Evolutionary conservation across 2,797 vertebrate genomes (phyloP).

Genomic region (Loriculus beryllinus): DNA sequence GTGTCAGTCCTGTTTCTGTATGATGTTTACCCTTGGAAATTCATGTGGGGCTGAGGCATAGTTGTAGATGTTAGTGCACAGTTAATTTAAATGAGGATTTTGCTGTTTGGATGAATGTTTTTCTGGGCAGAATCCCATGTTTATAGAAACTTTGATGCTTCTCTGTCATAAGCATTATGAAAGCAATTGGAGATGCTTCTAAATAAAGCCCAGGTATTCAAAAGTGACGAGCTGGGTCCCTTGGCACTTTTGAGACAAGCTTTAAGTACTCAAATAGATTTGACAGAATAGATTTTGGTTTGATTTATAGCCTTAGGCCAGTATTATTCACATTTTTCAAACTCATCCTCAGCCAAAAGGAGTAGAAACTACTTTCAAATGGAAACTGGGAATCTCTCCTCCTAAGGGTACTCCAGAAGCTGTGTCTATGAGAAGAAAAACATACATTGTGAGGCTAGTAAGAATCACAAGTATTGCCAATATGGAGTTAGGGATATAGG

Average conservation of each 20-base stretch:
- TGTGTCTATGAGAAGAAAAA: neutral
- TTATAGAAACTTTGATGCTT: neutral
- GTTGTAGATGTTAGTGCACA: neutral
- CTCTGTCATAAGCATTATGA: neutral
- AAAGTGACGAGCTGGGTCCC: neutral
- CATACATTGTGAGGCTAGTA: neutral
- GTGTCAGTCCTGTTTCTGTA: neutral
- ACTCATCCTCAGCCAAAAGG: neutral
- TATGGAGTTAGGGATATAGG: neutral
- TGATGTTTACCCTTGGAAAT: neutral
- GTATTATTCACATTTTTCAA: neutral
- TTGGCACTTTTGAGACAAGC: neutral
- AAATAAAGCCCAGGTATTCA: neutral
- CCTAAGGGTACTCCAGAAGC: neutral
- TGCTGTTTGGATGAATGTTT: neutral
- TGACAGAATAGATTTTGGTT: neutral
- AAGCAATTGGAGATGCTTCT: neutral
- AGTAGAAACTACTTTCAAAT: neutral
- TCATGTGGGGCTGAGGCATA: neutral
- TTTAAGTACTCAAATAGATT: neutral
- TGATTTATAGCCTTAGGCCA: neutral
- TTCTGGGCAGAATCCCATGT: neutral
- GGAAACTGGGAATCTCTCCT: neutral
- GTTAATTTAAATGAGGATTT: neutral
- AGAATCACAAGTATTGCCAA: neutral